Conservation (phyloP, 2,797 vertebrate genomes). For the Acanthopagrus latus region DNA sequence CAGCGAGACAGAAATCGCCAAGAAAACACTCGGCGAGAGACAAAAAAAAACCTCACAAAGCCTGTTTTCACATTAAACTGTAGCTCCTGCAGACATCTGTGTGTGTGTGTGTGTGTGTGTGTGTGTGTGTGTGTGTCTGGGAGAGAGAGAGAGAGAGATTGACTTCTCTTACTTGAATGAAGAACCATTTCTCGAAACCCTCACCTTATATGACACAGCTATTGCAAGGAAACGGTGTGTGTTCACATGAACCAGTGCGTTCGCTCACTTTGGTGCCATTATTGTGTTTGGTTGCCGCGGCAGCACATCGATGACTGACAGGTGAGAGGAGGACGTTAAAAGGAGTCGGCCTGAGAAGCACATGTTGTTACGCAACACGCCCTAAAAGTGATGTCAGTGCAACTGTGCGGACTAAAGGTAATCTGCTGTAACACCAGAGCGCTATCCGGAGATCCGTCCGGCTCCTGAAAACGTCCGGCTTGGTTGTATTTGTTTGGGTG, state of each 20-base stretch:
- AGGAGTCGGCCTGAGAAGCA: constrained; percentile 28
- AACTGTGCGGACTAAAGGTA: neutral
- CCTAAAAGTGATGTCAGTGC: constrained; percentile 28
- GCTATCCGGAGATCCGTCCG: neutral
- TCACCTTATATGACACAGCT: constrained; percentile 41
- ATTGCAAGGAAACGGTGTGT: constrained; percentile 27
- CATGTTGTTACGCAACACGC: constrained; percentile 42
- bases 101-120: constrained; percentile 2
- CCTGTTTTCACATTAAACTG: constrained; percentile 55
- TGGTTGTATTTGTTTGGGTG: no score
- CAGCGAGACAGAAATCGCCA: constrained; percentile 42
- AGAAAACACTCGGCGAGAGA: constrained; percentile 51
- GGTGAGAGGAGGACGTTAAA: constrained; percentile 56
- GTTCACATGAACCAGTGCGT: constrained; percentile 12
- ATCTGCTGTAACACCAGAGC: neutral
- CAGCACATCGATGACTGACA: constrained; percentile 56
- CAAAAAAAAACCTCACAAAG: constrained; percentile 42
- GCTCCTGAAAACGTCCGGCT: no score
- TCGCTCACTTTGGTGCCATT: constrained; percentile 20
- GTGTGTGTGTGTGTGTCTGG: constrained; percentile 11
- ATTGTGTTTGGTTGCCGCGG: constrained; percentile 57
- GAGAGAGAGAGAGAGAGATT: neutral
- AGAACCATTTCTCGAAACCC: constrained; percentile 31
- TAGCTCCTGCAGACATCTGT: constrained; percentile 25
- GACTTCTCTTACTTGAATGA: neutral